Conservation (phyloP, 2,113 vertebrate genomes). For the Aplodontia rufa region DNA sequence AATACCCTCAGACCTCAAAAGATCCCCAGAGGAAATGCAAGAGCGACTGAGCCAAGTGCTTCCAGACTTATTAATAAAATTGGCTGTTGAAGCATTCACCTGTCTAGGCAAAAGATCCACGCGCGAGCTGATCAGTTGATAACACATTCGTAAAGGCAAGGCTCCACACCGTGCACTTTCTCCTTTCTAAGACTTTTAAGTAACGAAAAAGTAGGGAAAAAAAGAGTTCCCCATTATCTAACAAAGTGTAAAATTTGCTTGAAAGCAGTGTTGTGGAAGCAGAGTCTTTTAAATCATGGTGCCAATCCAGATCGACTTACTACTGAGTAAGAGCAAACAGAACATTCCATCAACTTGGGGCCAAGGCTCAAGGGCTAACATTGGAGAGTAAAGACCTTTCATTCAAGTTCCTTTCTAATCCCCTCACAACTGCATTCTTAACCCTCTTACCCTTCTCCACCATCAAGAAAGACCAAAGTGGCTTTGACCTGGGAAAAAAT, state of each 20-base stretch:
- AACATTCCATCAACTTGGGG: background rate
- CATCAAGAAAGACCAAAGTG: background rate
- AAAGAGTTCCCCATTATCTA: background rate
- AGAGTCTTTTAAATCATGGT: background rate
- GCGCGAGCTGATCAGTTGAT: background rate
- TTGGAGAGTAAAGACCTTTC: background rate
- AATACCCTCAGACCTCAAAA: background rate
- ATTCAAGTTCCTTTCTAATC: background rate
- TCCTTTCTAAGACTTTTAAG: slow-evolving; percentile 22
- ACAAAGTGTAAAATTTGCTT: background rate
- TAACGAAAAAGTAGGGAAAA: background rate
- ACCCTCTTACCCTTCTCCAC: background rate
- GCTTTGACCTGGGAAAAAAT: background rate
- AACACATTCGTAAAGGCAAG: background rate
- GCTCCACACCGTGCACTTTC: background rate
- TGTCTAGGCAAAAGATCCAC: background rate
- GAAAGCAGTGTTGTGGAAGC: background rate
- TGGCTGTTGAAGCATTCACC: background rate
- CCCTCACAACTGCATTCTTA: background rate
- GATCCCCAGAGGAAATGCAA: background rate
- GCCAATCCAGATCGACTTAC: background rate
- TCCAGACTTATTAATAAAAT: background rate
- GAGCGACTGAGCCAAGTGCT: background rate
- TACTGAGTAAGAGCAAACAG: background rate
- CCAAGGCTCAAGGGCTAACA: background rate